Base-by-base conservation (phyloP, 2,888 invertebrate genomes). In the Watsonalla binaria region DNA sequence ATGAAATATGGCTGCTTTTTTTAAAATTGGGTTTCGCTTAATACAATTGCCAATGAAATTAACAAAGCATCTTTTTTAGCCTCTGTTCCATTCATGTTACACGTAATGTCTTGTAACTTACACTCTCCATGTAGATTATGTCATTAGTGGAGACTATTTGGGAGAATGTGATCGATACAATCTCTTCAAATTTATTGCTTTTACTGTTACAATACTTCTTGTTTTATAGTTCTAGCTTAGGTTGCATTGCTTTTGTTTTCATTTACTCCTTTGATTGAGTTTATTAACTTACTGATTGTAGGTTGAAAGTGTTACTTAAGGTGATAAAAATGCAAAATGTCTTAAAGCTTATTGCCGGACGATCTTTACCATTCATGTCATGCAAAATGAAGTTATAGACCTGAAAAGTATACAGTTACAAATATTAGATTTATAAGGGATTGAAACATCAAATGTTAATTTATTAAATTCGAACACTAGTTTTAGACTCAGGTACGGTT, bases 111-210 rank as follows among this genome's bases (percentile, higher is more conserved):
- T 55, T 51, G 55, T 55, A 50, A 48, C 53, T 54, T 35, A 48
- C 54, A 59, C 54, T 63, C 24, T 1, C 37, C 9, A 67, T 64
- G 63, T 57, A 65, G 61, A 70, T 68, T 70, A 65, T 68, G 61
- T 62, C 63, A 66, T 60, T 58, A 35, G 47, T 6, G 13, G 8
- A 54, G 56, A 57, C 60, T 53, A 55, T 54, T 15, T 39, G 37
- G 13, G 50, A 52, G 51, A 61, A 54, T 54, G 54, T 47, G 49
- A 53, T 7, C 35, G 48, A 48, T 37, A 13, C 35, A 48, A 48
- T 48, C 35, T 48, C 7, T 37, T 35, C 7, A 11, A 47, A 34
- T 47, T 11, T 2, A 47, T 47, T 6, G 47, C 13, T 47, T 47
- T 33, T 47, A 33, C 33, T 47, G 14, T 9, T 8, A 37, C 8